Conservation (phyloP, 2,113 vertebrate species). For the Himantopus leucocephalus region DNA sequence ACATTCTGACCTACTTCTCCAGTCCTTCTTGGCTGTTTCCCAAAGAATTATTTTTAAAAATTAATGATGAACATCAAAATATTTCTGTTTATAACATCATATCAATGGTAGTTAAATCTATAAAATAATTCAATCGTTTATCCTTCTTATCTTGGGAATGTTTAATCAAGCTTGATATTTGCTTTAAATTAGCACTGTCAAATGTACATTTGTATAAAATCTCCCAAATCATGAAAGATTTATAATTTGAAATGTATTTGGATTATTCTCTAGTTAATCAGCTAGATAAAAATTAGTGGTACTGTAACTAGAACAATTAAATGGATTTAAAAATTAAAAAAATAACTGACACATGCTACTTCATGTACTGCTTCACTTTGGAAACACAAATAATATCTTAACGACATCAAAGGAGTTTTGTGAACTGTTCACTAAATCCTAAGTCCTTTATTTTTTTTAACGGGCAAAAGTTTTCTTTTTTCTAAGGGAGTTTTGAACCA, state of each 20-base stretch:
- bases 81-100: slow-evolving; percentile 89
- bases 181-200: slow-evolving; percentile 96
- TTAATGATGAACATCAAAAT: slow-evolving; percentile 87
- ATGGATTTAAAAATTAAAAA: slow-evolving; percentile 64
- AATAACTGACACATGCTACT: background rate
- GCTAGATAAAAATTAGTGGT: slow-evolving; percentile 78
- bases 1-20: slow-evolving; percentile 71
- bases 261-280: slow-evolving; percentile 92
- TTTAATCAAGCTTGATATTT: slow-evolving; percentile 97
- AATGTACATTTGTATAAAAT: slow-evolving; percentile 95
- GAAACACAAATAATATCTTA: background rate
- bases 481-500: background rate
- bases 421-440: background rate
- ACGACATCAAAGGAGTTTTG: background rate
- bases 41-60: slow-evolving; percentile 78
- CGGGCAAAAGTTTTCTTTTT: background rate
- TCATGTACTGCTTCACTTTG: background rate
- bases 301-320: slow-evolving; percentile 75
- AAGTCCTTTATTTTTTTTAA: background rate
- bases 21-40: slow-evolving; percentile 72
- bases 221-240: slow-evolving; percentile 97
- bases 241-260: slow-evolving; percentile 94
- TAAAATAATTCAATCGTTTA: slow-evolving; percentile 94
- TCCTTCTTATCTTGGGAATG: slow-evolving; percentile 87
- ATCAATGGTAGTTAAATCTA: slow-evolving; percentile 87